phyloP scores from a whole-genome alignment of 2,888 invertebrate genomes.

The Drosophila multiciliata region DNA sequence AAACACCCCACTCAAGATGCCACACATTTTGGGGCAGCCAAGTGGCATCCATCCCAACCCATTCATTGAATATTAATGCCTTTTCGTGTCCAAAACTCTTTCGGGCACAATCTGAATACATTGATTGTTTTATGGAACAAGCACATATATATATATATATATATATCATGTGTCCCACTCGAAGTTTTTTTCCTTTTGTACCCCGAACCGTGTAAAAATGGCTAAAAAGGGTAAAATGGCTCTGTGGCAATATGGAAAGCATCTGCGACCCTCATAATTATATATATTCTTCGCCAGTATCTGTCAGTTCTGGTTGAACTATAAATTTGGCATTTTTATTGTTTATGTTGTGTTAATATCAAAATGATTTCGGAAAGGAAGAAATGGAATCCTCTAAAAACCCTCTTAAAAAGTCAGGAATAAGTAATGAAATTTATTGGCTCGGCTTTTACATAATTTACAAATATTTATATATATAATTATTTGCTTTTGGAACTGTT shows the following conservation, averaged over 20 bases:
- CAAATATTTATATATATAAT: no score
- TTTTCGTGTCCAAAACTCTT: conserved; percentile 51
- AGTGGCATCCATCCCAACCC: conserved; percentile 17
- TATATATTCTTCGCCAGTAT: not conserved
- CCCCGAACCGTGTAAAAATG: not conserved
- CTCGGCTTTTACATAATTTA: no score
- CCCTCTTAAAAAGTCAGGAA: not conserved
- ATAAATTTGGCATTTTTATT: not conserved
- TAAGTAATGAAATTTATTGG: not conserved
- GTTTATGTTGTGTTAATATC: not conserved
- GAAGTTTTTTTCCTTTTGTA: not conserved
- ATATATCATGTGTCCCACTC: not conserved
- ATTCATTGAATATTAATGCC: conserved; percentile 37
- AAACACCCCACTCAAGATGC: not conserved
- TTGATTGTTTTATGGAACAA: conserved; percentile 46
- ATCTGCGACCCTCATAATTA: not conserved
- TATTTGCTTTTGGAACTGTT: no score
- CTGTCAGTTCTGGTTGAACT: not conserved
- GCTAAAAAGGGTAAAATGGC: not conserved
- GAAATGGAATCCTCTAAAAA: not conserved
- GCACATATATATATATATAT: conserved; percentile 6
- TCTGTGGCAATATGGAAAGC: not conserved
- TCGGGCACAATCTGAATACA: conserved; percentile 28
- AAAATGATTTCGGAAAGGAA: no score
- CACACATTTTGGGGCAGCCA: not conserved